Evolutionary conservation across 1,140 invertebrate species (phyloP).

Genomic region (Drosophila dunni): DNA sequence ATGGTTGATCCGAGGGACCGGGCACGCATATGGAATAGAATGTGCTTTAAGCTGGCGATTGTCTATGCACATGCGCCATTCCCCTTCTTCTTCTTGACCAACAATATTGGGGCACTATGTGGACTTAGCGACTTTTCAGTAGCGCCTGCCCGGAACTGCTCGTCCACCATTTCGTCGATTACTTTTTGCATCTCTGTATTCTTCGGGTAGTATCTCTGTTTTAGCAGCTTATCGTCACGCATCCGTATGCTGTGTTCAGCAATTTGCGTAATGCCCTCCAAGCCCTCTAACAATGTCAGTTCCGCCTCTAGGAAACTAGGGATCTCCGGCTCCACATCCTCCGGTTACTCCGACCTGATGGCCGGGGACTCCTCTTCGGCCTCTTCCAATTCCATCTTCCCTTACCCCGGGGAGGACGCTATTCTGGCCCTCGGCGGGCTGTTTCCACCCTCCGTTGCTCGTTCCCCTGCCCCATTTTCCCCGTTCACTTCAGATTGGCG

Average conservation of each 20-base stretch:
- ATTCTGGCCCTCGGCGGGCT: too few species aligned
- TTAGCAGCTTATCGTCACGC: neutral
- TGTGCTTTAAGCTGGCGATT: slow-evolving; percentile 15
- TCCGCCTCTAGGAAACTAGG: too few species aligned
- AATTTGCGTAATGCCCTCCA: too few species aligned
- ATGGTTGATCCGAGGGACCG: slow-evolving; percentile 10
- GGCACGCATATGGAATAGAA: neutral
- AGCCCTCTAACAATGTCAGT: too few species aligned
- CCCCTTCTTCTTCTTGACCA: slow-evolving; percentile 24
- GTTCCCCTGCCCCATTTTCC: too few species aligned
- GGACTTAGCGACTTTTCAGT: slow-evolving; percentile 27
- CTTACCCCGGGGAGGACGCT: too few species aligned
- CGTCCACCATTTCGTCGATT: neutral
- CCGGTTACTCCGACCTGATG: too few species aligned
- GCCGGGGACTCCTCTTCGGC: too few species aligned
- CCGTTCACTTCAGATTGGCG: too few species aligned
- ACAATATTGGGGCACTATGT: slow-evolving; percentile 16
- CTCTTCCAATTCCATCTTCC: too few species aligned
- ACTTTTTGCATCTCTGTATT: neutral
- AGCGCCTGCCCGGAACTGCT: neutral
- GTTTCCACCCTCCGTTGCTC: too few species aligned
- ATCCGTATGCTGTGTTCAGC: neutral
- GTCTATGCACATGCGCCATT: slow-evolving; percentile 4
- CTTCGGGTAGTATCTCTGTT: neutral
- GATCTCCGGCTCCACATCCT: too few species aligned